Evolutionary conservation across 2,113 vertebrate species (phyloP).

Genomic region (Menidia beryllina): DNA sequence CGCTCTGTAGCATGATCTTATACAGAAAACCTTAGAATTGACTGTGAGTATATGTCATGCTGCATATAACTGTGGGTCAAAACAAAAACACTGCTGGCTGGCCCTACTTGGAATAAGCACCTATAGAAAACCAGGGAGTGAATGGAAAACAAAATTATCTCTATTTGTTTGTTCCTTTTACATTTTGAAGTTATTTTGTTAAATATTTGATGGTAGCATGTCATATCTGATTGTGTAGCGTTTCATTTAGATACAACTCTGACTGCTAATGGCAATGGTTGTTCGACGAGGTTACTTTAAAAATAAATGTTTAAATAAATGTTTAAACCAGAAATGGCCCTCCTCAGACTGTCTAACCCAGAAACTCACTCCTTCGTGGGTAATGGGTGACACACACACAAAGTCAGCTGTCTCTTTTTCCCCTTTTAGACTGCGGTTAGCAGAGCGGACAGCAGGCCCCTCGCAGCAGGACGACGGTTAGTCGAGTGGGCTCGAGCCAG

Average conservation of each 20-base stretch:
- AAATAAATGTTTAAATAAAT: conserved; percentile 24
- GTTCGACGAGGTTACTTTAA: conserved; percentile 17
- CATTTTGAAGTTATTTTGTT: too few relatives aligned
- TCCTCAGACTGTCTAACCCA: conserved; percentile 19
- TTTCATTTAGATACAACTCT: background rate
- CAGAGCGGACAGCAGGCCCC: conserved; percentile 48
- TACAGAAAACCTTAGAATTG: too few relatives aligned
- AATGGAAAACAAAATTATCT: too few relatives aligned
- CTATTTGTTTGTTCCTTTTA: too few relatives aligned
- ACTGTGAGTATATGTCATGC: too few relatives aligned
- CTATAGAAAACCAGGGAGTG: too few relatives aligned
- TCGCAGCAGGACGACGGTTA: conserved; percentile 55
- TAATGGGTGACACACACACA: conserved; percentile 1
- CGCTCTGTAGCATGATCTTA: too few relatives aligned
- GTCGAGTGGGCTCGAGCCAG: conserved; percentile 56
- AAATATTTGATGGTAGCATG: too few relatives aligned
- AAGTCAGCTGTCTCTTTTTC: conserved; percentile 15
- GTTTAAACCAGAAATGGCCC: conserved; percentile 5
- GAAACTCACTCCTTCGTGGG: background rate
- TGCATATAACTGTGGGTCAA: too few relatives aligned
- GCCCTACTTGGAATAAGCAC: too few relatives aligned
- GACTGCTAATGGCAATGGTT: background rate
- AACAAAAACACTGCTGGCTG: too few relatives aligned
- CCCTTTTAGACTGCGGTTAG: conserved; percentile 51
- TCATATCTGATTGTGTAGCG: background rate